phyloP scores from a whole-genome alignment of 2,113 vertebrate species.

The Gorsachius goisagi region DNA sequence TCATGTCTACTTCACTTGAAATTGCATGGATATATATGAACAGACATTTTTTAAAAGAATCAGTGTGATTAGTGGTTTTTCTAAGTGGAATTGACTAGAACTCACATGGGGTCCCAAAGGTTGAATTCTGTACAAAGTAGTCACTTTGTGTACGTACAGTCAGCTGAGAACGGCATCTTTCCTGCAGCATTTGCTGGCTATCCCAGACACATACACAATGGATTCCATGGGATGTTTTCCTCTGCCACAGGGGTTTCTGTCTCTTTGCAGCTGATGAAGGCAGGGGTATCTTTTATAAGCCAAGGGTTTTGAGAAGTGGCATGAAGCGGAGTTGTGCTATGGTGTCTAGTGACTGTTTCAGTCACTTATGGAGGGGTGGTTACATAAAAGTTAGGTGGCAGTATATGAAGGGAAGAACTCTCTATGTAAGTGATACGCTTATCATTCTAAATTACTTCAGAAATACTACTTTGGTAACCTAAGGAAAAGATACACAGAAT shows the following conservation, averaged over 20 bases:
- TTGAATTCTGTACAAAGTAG: not conserved
- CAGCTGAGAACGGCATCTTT: not conserved
- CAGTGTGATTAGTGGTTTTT: not conserved
- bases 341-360: not conserved
- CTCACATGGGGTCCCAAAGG: not conserved
- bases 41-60: not conserved
- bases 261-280: not conserved
- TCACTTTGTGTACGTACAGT: not conserved
- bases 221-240: not conserved
- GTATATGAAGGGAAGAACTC: not conserved
- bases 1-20: not conserved
- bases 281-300: not conserved
- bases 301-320: not conserved
- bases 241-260: not conserved
- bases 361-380: not conserved
- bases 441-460: not conserved
- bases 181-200: not conserved
- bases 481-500: not conserved
- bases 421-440: not conserved
- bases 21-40: not conserved
- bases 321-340: not conserved
- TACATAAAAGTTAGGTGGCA: not conserved
- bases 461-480: not conserved
- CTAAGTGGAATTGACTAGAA: not conserved
- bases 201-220: accelerated